Evolutionary conservation across 2,797 vertebrate genomes (phyloP).

Genomic region (Clarias platycephalus): DNA sequence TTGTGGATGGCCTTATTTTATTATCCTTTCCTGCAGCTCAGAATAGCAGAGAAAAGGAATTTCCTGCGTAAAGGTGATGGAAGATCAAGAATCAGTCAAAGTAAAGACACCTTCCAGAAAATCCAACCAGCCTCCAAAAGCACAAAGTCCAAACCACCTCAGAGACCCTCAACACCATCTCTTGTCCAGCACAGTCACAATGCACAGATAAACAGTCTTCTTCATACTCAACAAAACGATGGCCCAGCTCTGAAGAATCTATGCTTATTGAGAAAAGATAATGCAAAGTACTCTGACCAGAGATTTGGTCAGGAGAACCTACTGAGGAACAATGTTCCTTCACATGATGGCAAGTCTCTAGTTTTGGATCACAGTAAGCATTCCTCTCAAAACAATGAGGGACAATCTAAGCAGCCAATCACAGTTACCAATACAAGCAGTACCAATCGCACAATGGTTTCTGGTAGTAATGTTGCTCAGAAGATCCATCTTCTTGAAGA

Average conservation of each 20-base stretch:
- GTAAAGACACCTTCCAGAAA: conserved; percentile 44
- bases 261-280: not conserved
- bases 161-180: conserved; percentile 19
- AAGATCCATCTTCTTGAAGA: conserved; percentile 52
- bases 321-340: not conserved
- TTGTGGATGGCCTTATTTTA: not conserved
- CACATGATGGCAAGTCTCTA: not conserved
- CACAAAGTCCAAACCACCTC: not conserved
- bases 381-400: not conserved
- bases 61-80: conserved; percentile 63
- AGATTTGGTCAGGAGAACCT: conserved; percentile 10
- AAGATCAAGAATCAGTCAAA: conserved; percentile 58
- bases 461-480: conserved; percentile 22
- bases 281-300: conserved; percentile 9
- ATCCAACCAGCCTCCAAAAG: conserved; percentile 33
- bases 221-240: conserved; percentile 20
- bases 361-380: not conserved
- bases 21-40: conserved; percentile 4
- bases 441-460: not conserved
- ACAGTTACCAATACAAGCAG: not conserved
- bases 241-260: not conserved
- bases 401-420: not conserved
- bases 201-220: conserved; percentile 28
- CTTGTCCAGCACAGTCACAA: conserved; percentile 23
- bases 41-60: conserved; percentile 27